phyloP scores from a whole-genome alignment of 1,140 invertebrate genomes.

The Drosophila sp. region DNA sequence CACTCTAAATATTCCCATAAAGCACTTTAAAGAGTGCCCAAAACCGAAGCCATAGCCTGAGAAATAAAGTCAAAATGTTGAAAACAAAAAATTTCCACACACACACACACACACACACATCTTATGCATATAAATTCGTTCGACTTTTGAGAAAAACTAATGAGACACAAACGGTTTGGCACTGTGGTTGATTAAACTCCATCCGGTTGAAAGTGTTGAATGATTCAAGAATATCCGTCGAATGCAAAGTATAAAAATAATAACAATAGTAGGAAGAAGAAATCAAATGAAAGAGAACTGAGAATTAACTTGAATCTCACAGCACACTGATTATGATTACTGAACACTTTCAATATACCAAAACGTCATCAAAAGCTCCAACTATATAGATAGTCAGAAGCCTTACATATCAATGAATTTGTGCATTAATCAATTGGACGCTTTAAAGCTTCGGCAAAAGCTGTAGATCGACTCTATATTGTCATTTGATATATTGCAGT shows the following conservation, averaged over 20 bases:
- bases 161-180: constrained; percentile 40
- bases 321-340: neutral
- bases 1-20: constrained; percentile 43
- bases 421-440: constrained; percentile 3
- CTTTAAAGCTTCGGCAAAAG: constrained; percentile 9
- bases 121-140: neutral
- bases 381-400: neutral
- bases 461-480: constrained; percentile 10
- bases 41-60: constrained; percentile 23
- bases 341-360: neutral
- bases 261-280: neutral
- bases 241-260: too few species aligned
- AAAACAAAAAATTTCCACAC: constrained; percentile 17
- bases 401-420: constrained; percentile 1
- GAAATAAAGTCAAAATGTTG: constrained; percentile 21
- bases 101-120: too few species aligned
- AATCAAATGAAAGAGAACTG: neutral
- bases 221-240: neutral
- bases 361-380: neutral
- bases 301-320: too few species aligned
- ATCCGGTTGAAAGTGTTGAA: constrained; percentile 6
- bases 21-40: constrained; percentile 43
- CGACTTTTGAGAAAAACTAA: constrained; percentile 30
- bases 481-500: constrained; percentile 28
- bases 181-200: constrained; percentile 50